Percentiles rank a stretch among this genome's conserved stretches.
Conservation (phyloP, 1,140 invertebrate species). For the Caenorhabditis latens region DNA sequence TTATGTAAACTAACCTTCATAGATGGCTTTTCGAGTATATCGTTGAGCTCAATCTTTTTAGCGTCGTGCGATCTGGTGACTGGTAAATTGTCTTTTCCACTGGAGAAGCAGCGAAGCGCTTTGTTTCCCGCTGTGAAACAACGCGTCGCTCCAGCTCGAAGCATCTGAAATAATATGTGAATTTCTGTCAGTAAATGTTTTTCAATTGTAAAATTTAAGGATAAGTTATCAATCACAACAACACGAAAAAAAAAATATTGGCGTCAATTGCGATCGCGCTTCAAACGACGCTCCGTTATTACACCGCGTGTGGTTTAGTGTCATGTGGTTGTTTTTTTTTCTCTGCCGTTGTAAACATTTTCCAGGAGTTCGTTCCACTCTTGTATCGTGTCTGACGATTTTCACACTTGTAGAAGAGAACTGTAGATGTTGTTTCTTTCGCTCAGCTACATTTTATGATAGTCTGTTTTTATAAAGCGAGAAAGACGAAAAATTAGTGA, state of each 20-base stretch:
- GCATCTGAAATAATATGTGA: constrained; percentile 58
- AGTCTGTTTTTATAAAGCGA: too few species aligned
- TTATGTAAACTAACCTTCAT: constrained; percentile 55
- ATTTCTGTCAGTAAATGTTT: too few species aligned
- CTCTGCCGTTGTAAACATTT: too few species aligned
- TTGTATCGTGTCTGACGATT: too few species aligned
- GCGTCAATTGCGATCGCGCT: neutral
- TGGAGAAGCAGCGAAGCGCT: neutral
- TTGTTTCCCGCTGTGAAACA: neutral
- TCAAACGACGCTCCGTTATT: constrained; percentile 24
- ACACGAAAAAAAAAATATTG: too few species aligned
- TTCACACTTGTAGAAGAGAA: too few species aligned
- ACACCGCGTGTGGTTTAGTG: constrained; percentile 4
- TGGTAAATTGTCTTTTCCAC: constrained; percentile 62
- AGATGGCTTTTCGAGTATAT: constrained; percentile 62
- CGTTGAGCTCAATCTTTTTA: constrained; percentile 64
- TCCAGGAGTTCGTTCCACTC: too few species aligned
- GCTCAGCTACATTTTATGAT: too few species aligned
- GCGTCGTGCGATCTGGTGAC: constrained; percentile 63
- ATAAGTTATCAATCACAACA: too few species aligned
- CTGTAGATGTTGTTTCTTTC: too few species aligned
- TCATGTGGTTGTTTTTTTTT: neutral
- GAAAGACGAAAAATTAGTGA: too few species aligned
- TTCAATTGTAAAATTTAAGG: too few species aligned
- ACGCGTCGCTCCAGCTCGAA: constrained; percentile 12